phyloP scores from a whole-genome alignment of 1,140 invertebrate species.

The Tetranychus cinnabarinus region DNA sequence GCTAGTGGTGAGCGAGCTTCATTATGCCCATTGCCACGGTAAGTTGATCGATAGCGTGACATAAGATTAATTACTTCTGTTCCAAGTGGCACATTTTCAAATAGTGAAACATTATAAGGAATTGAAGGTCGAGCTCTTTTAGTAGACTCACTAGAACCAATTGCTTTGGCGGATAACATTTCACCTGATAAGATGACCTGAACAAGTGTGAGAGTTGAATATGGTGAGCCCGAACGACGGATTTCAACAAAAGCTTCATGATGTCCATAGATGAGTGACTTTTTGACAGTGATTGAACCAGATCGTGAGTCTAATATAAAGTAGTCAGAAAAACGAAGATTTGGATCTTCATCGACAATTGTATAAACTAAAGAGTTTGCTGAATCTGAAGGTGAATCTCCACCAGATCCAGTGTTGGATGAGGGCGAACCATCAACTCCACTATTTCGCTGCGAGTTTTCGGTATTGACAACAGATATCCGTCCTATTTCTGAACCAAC shows the following conservation, averaged over 20 bases:
- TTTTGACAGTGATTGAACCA: slow-evolving; percentile 44
- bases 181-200: slow-evolving; percentile 2
- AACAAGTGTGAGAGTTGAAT: neutral
- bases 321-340: slow-evolving; percentile 5
- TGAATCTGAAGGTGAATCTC: too few relatives aligned
- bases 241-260: slow-evolving; percentile 4
- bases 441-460: neutral
- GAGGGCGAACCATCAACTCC: too few relatives aligned
- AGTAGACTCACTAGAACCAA: neutral
- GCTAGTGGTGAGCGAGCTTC: too few relatives aligned
- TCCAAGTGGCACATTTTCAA: slow-evolving; percentile 58
- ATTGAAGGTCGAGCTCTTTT: neutral
- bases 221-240: neutral
- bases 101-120: slow-evolving; percentile 41
- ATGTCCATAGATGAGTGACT: slow-evolving; percentile 46
- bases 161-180: neutral
- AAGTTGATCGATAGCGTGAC: neutral
- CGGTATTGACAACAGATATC: neutral
- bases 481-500: slow-evolving; percentile 2
- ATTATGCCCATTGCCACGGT: neutral
- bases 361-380: neutral
- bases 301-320: slow-evolving; percentile 55
- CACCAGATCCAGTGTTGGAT: too few relatives aligned
- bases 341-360: slow-evolving; percentile 1
- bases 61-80: slow-evolving; percentile 25